Conservation (phyloP, 1,140 invertebrate species). For the Drosophila nigrodunni region DNA sequence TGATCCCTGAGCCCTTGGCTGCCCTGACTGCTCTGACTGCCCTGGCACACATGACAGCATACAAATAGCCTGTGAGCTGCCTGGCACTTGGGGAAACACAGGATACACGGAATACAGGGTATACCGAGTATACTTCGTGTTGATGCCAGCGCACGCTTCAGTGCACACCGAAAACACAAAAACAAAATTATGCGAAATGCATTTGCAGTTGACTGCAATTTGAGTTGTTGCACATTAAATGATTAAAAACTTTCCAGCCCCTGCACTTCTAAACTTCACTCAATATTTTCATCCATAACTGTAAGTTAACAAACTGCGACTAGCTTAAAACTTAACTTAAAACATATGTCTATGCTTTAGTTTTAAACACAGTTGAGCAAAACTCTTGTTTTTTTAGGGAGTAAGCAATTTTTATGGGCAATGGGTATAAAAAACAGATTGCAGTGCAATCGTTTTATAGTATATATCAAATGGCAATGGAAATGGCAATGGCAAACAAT, state of each 20-base stretch:
- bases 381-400: background rate
- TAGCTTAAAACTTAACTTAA: background rate
- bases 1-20: slow-evolving; percentile 22
- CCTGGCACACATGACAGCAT: slow-evolving; percentile 46
- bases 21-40: background rate
- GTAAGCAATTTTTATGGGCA: slow-evolving; percentile 11
- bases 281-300: slow-evolving; percentile 36
- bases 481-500: slow-evolving; percentile 73
- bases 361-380: background rate
- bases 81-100: slow-evolving; percentile 1
- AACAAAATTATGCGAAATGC: slow-evolving; percentile 79
- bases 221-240: slow-evolving; percentile 67
- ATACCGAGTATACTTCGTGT: background rate
- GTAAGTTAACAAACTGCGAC: slow-evolving; percentile 2
- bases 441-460: slow-evolving; percentile 46
- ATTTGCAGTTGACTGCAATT: slow-evolving; percentile 57
- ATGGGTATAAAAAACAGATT: slow-evolving; percentile 59
- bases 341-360: no score
- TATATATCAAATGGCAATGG: slow-evolving; percentile 66
- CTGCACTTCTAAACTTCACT: slow-evolving; percentile 18
- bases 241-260: slow-evolving; percentile 62
- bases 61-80: slow-evolving; percentile 33
- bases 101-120: background rate
- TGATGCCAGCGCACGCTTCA: slow-evolving; percentile 55
- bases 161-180: slow-evolving; percentile 48